Evolutionary conservation across 2,888 invertebrate genomes (phyloP).

Genomic region (Lymantria monacha): DNA sequence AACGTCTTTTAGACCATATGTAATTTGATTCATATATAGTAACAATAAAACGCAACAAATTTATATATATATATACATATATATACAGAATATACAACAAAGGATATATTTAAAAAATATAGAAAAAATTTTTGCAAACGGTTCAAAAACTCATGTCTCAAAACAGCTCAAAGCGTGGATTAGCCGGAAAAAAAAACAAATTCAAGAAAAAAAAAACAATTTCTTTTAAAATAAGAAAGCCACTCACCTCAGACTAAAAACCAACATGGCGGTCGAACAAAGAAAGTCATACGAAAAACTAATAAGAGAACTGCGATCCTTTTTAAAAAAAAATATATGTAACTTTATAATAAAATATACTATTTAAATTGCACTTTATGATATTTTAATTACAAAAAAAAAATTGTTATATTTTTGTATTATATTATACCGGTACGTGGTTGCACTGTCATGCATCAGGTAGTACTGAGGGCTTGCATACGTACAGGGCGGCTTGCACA

Average conservation of each 20-base stretch:
- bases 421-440: constrained; percentile 16
- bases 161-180: too few species aligned
- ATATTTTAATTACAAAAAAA: constrained; percentile 6
- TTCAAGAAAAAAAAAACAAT: constrained; percentile 38
- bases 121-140: too few species aligned
- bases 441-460: constrained; percentile 39
- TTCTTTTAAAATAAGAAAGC: constrained; percentile 45
- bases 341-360: neutral
- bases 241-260: constrained; percentile 46
- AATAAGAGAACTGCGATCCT: constrained; percentile 32
- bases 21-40: constrained; percentile 1
- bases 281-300: constrained; percentile 28
- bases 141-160: too few species aligned
- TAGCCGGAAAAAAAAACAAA: constrained; percentile 5
- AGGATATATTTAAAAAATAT: too few species aligned
- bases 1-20: constrained; percentile 3
- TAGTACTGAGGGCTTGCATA: constrained; percentile 32
- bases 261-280: constrained; percentile 58
- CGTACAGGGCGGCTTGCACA: constrained; percentile 31
- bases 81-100: neutral
- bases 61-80: neutral
- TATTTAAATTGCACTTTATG: constrained; percentile 9
- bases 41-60: neutral
- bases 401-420: constrained; percentile 1
- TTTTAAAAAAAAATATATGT: constrained; percentile 8